These are phyloP conservation scores for Balearica regulorum DNA, from an alignment of 2,797 vertebrate species.

Conservation along the genomic window DNA sequence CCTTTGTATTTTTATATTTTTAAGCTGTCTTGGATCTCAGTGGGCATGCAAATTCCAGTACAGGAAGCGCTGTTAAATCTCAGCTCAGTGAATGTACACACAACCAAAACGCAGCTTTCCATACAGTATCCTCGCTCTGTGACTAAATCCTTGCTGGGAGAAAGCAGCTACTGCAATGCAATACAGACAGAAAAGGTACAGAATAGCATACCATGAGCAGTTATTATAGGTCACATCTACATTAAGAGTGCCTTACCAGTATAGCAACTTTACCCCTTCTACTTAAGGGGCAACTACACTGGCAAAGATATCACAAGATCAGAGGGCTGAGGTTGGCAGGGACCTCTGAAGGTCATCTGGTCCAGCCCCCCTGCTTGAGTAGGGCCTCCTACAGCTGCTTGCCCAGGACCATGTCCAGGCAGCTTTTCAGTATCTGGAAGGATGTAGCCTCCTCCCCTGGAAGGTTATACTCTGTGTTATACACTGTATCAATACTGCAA, in stretches of 20 bases:
- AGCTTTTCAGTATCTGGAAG: not conserved
- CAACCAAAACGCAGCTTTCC: not conserved
- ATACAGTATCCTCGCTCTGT: fast-evolving
- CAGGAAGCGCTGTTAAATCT: not conserved
- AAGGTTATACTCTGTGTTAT: not conserved
- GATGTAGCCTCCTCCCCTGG: not conserved
- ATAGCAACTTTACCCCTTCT: not conserved
- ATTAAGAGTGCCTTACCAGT: not conserved
- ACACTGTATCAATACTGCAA: not conserved
- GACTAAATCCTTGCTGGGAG: not conserved
- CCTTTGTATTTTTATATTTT: not conserved
- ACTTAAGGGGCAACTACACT: not conserved
- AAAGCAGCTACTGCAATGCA: not conserved
- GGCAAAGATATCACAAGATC: not conserved
- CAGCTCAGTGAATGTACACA: not conserved
- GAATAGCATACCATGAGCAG: not conserved
- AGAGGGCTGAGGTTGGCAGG: not conserved
- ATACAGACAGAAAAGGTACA: not conserved
- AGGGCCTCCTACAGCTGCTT: not conserved
- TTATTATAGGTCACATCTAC: not conserved
- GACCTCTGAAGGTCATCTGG: not conserved
- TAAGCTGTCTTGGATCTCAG: not conserved
- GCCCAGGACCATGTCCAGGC: not conserved
- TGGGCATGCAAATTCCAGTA: not conserved
- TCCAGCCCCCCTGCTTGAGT: not conserved